phyloP scores from a whole-genome alignment of 2,888 invertebrate genomes.

The Choreutis nemorana region DNA sequence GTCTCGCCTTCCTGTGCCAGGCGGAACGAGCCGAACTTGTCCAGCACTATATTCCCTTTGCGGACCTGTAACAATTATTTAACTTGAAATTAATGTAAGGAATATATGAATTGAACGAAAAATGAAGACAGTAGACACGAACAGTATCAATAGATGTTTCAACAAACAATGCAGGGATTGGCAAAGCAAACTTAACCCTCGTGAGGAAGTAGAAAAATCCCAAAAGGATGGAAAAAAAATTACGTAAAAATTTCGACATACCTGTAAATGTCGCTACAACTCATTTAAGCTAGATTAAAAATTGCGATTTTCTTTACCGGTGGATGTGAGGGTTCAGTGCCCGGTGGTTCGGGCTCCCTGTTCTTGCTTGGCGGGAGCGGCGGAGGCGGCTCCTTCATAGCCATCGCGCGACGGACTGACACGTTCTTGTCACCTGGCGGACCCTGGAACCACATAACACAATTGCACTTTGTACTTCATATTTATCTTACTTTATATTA shows the following conservation, averaged over 20 bases:
- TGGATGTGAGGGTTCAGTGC: constrained; percentile 53
- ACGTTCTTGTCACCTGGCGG: constrained; percentile 60
- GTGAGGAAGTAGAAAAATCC: too few relatives aligned
- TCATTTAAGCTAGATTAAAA: too few relatives aligned
- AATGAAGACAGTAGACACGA: too few relatives aligned
- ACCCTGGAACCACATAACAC: constrained; percentile 17
- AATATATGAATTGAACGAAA: too few relatives aligned
- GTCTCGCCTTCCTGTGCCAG: constrained; percentile 67
- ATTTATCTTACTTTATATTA: too few relatives aligned
- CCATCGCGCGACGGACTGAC: constrained; percentile 69
- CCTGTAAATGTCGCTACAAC: not conserved
- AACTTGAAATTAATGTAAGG: not conserved
- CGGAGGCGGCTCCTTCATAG: constrained; percentile 69
- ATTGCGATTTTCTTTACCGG: constrained; percentile 17
- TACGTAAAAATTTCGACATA: not conserved
- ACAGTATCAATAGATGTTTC: too few relatives aligned
- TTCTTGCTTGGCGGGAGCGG: constrained; percentile 56
- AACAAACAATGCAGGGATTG: too few relatives aligned
- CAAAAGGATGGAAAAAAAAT: too few relatives aligned
- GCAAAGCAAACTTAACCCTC: too few relatives aligned
- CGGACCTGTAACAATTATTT: constrained; percentile 40
- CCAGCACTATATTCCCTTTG: constrained; percentile 69
- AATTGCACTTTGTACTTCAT: too few relatives aligned
- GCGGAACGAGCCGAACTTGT: constrained; percentile 78
- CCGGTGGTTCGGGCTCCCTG: constrained; percentile 65